Percentiles rank a stretch among this genome's conserved stretches.
These are phyloP conservation scores for Lobophora halterata DNA, from an alignment of 2,888 invertebrate genomes.

Conservation along the genomic window DNA sequence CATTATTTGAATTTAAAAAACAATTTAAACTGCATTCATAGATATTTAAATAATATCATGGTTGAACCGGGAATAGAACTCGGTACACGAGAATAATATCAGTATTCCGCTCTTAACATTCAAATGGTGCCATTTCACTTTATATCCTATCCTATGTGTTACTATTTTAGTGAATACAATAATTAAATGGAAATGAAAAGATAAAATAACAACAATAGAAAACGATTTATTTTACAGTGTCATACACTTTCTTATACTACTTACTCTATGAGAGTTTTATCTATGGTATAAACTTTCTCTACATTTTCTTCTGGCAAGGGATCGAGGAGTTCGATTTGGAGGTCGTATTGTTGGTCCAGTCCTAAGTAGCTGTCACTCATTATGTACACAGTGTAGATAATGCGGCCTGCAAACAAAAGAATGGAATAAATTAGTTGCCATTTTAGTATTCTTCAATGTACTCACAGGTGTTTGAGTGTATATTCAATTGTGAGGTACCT, in stretches of 20 bases:
- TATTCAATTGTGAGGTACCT: too few species aligned
- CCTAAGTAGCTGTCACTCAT: constrained; percentile 97
- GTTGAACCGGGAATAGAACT: too few species aligned
- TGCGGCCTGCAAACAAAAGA: constrained; percentile 80
- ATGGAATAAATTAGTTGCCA: background rate
- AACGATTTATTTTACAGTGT: constrained; percentile 16
- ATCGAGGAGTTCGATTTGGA: constrained; percentile 77
- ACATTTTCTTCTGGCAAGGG: constrained; percentile 58
- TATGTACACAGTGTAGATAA: constrained; percentile 89
- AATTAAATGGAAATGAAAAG: constrained; percentile 5
- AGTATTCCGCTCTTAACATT: too few species aligned
- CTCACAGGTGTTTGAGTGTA: too few species aligned
- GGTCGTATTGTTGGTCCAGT: constrained; percentile 92
- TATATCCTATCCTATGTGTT: too few species aligned
- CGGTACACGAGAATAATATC: too few species aligned
- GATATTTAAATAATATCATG: too few species aligned
- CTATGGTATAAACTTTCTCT: constrained; percentile 52
- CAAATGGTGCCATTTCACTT: too few species aligned
- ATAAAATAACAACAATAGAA: constrained; percentile 18
- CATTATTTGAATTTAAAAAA: too few species aligned
- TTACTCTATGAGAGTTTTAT: constrained; percentile 62
- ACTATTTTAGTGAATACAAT: too few species aligned
- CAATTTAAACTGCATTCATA: too few species aligned
- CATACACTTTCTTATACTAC: constrained; percentile 14
- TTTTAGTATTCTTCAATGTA: too few species aligned